Base-by-base conservation (phyloP, 2,797 vertebrate species). In the Synaphobranchus kaupii region DNA sequence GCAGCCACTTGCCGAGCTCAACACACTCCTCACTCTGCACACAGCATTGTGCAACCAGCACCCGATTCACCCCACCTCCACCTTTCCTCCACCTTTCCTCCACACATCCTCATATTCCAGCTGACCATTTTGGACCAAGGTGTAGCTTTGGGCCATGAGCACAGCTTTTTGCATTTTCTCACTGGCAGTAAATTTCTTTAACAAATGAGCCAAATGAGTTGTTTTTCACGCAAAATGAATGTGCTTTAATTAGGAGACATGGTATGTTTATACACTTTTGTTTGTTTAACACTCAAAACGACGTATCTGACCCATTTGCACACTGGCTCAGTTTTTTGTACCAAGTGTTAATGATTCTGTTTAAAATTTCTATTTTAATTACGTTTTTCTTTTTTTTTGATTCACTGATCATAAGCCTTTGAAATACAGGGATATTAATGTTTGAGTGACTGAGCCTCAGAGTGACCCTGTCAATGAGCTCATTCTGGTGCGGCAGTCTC, bases 61-160 rank as follows among this genome's bases (percentile, higher is more conserved):
- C 71, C 15, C 3, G 34, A 34, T 22, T 39, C 17, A 34, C 71
- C 54, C 50, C 50, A 1, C 54, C 54, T 15, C 60, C 22, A 63
- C 60, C 25, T n/a, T 0, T 58, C 56, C 56, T 58, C 92, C 89
- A 91, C 48, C 48, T 50, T 91, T 92, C 93, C 90, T 90, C 80
- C 93, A 94, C 92, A 92, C 93, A 92, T 92, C 93, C 92, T 93
- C 93, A 94, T 94, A 94, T 92, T 94, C 95, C 95, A 95, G 93
- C 93, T 94, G 2, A 6, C 6, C 9, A 25, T 48, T 78, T 80
- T 48, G 20, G 44, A 90, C 93, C 94, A 94, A 95, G 94, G 95
- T 94, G 94, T 90, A 92, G 94, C 92, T 94, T 95, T 96, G 95
- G 8, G 3, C 15, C 22, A 48, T 20, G 4, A 0, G 20, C 39